Conservation (phyloP, 2,113 vertebrate genomes). For the Pygoscelis adeliae region DNA sequence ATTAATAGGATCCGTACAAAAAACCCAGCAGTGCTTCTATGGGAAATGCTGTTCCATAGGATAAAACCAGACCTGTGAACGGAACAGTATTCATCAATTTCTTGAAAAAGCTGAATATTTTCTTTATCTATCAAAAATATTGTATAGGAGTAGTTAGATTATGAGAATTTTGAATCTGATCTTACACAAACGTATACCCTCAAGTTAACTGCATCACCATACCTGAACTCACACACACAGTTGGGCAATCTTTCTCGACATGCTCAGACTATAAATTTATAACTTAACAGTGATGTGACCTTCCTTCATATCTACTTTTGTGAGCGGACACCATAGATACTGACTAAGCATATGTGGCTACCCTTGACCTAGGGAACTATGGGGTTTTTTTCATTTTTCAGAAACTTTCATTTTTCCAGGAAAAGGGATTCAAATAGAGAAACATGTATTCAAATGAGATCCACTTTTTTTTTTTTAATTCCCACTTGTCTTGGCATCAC, state of each 20-base stretch:
- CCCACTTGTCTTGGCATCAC: background rate
- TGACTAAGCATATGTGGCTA: background rate
- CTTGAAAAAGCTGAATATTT: background rate
- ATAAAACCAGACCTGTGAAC: background rate
- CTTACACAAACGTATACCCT: background rate
- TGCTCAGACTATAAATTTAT: background rate
- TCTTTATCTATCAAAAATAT: background rate
- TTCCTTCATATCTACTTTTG: background rate
- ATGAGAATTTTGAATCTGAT: background rate
- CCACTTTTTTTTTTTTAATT: background rate
- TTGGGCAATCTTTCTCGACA: background rate
- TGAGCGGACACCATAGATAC: background rate
- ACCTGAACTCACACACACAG: background rate
- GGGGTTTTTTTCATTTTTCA: background rate
- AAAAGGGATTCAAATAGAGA: background rate
- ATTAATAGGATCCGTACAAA: slow-evolving; percentile 20
- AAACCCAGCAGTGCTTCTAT: background rate
- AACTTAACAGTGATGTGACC: background rate
- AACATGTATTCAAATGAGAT: background rate
- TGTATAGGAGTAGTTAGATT: background rate
- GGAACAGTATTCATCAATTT: background rate
- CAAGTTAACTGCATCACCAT: background rate
- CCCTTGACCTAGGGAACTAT: background rate
- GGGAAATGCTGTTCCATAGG: slow-evolving; percentile 40
- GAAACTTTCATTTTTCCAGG: background rate